phyloP scores from a whole-genome alignment of 2,888 invertebrate genomes.

The Synanthedon andrenaeformis region DNA sequence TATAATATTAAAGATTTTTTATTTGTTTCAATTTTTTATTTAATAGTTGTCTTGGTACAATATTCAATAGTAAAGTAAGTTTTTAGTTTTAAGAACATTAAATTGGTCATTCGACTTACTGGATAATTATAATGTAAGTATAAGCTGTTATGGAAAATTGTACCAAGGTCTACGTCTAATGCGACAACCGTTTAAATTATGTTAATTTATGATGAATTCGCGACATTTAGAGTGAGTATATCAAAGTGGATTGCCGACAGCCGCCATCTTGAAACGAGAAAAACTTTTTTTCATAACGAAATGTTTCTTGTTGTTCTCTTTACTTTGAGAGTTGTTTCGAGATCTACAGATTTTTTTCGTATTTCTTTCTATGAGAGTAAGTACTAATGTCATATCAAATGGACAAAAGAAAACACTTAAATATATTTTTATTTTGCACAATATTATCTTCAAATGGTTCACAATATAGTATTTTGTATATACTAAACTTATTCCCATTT shows the following conservation, averaged over 20 bases:
- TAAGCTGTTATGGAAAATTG: background rate
- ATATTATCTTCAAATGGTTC: no score
- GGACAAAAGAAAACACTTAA: no score
- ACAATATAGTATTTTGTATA: no score
- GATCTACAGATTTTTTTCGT: background rate
- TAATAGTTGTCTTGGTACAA: no score
- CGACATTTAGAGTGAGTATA: constrained; percentile 1
- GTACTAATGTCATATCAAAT: no score
- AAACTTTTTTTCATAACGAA: background rate
- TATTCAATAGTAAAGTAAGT: no score
- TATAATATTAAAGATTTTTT: no score
- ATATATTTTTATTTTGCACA: no score
- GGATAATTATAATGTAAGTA: background rate
- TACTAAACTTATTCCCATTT: no score
- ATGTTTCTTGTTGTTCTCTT: background rate
- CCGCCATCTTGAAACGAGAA: background rate
- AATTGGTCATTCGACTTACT: background rate
- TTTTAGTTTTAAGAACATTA: background rate
- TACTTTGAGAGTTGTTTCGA: background rate
- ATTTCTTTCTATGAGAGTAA: background rate
- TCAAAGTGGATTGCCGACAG: background rate
- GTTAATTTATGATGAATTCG: constrained; percentile 8
- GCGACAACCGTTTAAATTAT: constrained; percentile 5
- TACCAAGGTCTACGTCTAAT: constrained; percentile 1
- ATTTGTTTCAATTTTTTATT: no score